Base-by-base conservation (phyloP, 2,888 invertebrate genomes). In the Drosophila bunnanda region DNA sequence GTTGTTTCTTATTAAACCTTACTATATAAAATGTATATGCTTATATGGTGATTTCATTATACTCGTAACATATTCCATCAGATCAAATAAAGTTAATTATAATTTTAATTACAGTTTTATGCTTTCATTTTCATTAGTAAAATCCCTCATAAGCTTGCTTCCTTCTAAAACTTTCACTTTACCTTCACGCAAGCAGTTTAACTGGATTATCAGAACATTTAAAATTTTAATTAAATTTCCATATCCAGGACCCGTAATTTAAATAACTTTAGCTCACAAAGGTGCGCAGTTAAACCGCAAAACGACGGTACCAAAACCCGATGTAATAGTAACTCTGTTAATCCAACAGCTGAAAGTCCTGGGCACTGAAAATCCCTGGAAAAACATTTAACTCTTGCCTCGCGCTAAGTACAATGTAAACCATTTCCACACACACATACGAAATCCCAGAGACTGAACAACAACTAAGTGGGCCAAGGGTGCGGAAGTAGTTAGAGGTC, bases 341-440 rank as follows among this genome's bases (percentile, higher is more conserved):
- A 68, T 70, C 57, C 66, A 17, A 46, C 46, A 64, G 39, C 48
- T 32, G 36, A 62, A 61, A 20, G 34, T 39, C 55, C 20, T 34
- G 62, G 25, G 25, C 38, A 46, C 71, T 34, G 36, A 36, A 74
- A 72, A 66, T 48, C 71, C 67, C 71, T 36, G 46, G 34, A 70
- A 70, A 53, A 36, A 71, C 69, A 80, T 80, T 88, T 78, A 83
- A 80, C 81, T 88, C 81, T 78, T 86, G 80, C 75, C 50, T 38
- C 44, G 34, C 76, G 78, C 80, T 83, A 89, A 89, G 79, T 76
- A 83, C 81, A 83, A 83, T 80, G 89, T 88, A 83, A 83, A 80
- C 89, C 76, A 75, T 75, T 77, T 75, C 58, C 70, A 50, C 70
- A 75, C 68, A 64, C 28, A 25, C 78, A 83, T 76, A 61, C 67